Percentiles rank a stretch among this genome's conserved stretches.
Evolutionary conservation across 2,888 invertebrate genomes (phyloP).

Genomic region (Conistra vaccinii): DNA sequence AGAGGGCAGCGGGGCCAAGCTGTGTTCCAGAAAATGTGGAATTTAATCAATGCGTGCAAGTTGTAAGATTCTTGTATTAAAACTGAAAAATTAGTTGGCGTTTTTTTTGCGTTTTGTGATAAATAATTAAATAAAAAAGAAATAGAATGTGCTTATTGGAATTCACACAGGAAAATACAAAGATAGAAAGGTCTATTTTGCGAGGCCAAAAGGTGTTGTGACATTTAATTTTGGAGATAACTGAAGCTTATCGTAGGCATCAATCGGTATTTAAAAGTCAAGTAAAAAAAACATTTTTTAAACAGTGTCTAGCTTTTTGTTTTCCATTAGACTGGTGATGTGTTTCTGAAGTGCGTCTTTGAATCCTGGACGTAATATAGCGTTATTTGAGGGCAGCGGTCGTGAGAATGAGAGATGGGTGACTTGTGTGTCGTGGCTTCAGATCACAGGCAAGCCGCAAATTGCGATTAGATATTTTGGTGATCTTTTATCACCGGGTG

Average conservation of each 20-base stretch:
- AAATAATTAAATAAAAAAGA: not conserved
- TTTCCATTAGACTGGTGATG: conserved; percentile 81
- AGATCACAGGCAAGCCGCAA: not conserved
- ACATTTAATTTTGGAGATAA: not conserved
- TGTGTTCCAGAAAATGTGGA: not conserved
- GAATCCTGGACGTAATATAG: conserved; percentile 68
- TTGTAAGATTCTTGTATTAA: not conserved
- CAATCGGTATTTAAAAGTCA: not conserved
- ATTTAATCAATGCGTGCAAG: not conserved
- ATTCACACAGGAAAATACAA: not conserved
- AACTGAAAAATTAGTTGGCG: too few species aligned
- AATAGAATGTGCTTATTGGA: not conserved
- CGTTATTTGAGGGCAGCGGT: conserved; percentile 32
- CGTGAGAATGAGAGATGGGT: not conserved
- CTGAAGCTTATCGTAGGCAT: too few species aligned
- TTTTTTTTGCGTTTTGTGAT: not conserved
- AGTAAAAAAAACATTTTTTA: too few species aligned
- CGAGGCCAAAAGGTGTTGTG: not conserved
- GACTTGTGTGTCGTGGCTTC: not conserved
- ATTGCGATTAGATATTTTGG: too few species aligned
- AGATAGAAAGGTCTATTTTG: not conserved
- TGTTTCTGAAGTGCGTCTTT: conserved; percentile 74
- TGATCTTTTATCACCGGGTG: too few species aligned
- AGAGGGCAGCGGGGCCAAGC: conserved; percentile 18
- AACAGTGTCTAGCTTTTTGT: too few species aligned